A percentile compares a stretch with the other conserved stretches of the same genome.
Evolutionary conservation across 2,113 vertebrate genomes (phyloP).

Genomic region (Microtus ochrogaster): DNA sequence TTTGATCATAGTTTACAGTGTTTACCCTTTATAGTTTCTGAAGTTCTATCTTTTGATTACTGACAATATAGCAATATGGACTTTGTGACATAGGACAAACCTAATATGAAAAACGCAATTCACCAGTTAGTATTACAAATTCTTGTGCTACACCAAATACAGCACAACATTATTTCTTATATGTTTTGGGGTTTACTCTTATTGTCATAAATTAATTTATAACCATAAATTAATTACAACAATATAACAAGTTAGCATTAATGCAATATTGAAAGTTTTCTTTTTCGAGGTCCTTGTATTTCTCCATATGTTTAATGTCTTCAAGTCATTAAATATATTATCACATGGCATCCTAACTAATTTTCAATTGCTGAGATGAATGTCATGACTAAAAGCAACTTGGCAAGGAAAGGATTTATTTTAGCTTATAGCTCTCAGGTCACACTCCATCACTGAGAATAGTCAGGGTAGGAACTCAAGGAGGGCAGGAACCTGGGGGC

Average conservation of each 20-base stretch:
- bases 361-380: neutral
- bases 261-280: neutral
- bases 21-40: neutral
- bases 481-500: neutral
- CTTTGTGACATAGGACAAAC: neutral
- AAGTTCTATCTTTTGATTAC: neutral
- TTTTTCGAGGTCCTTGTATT: neutral
- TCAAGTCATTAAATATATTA: neutral
- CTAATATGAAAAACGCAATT: neutral
- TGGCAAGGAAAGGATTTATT: neutral
- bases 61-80: neutral
- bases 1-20: neutral
- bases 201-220: neutral
- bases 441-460: neutral
- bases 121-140: neutral
- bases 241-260: slow-evolving; percentile 24
- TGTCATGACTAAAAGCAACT: neutral
- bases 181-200: slow-evolving; percentile 21
- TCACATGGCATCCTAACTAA: neutral
- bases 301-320: neutral
- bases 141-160: slow-evolving; percentile 12
- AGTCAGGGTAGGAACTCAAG: neutral
- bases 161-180: neutral
- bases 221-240: neutral
- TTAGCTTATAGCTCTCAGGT: neutral